phyloP scores from a whole-genome alignment of 2,888 invertebrate genomes.

The Plusia festucae region DNA sequence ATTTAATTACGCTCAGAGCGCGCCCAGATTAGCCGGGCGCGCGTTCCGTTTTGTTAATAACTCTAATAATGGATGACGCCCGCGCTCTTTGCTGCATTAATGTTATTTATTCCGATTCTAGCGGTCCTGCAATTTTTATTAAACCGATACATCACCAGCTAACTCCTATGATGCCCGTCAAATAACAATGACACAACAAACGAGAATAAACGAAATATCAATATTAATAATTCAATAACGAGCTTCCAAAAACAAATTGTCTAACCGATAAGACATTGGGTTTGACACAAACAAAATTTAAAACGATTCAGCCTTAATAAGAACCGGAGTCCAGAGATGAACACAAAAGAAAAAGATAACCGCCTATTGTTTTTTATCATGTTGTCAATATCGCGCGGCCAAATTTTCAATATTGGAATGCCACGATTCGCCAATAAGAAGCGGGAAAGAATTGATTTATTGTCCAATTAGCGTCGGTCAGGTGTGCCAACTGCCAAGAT shows the following conservation, averaged over 20 bases:
- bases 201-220: constrained; percentile 69
- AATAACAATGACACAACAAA: constrained; percentile 48
- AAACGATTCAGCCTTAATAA: constrained; percentile 85
- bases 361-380: constrained; percentile 89
- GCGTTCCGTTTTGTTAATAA: constrained; percentile 88
- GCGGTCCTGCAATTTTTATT: constrained; percentile 62
- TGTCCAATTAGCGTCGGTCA: constrained; percentile 90
- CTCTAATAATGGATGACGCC: constrained; percentile 86
- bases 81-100: constrained; percentile 71
- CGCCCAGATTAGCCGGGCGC: constrained; percentile 84
- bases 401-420: constrained; percentile 90
- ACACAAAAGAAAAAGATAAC: constrained; percentile 89
- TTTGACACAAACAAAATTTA: constrained; percentile 83
- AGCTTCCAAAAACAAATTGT: constrained; percentile 88
- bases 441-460: constrained; percentile 89
- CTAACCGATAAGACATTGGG: constrained; percentile 85
- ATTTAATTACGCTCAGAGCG: constrained; percentile 86
- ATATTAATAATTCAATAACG: constrained; percentile 87
- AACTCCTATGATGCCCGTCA: constrained; percentile 33
- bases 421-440: constrained; percentile 89
- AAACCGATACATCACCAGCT: constrained; percentile 60
- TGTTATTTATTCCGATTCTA: constrained; percentile 69
- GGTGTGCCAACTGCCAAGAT: constrained; percentile 90
- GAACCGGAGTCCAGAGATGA: constrained; percentile 86
- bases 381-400: constrained; percentile 89